These are phyloP conservation scores for Percopsis omiscomaycus DNA, from an alignment of 2,797 vertebrate species.

Conservation along the genomic window DNA sequence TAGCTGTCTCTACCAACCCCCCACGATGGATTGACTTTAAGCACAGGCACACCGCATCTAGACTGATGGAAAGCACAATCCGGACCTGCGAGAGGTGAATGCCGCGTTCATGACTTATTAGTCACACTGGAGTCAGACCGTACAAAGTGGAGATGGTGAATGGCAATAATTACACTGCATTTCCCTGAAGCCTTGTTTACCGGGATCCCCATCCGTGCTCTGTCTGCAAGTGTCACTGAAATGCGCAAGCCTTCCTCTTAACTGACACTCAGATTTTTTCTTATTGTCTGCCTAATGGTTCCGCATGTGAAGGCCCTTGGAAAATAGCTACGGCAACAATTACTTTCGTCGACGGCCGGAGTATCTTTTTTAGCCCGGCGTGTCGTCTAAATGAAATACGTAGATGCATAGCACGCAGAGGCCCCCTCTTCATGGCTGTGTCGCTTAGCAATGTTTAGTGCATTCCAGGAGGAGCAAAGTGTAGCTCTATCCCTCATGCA, in stretches of 20 bases:
- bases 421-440: slow-evolving; percentile 34
- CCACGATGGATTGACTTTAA: slow-evolving; percentile 60
- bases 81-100: slow-evolving; percentile 34
- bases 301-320: slow-evolving; percentile 19
- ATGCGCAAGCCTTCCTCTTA: background rate
- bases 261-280: slow-evolving; percentile 18
- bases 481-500: slow-evolving; percentile 58
- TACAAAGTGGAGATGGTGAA: slow-evolving; percentile 22
- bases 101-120: slow-evolving; percentile 42
- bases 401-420: slow-evolving; percentile 25
- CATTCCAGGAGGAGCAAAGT: slow-evolving; percentile 67
- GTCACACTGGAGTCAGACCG: slow-evolving; percentile 36
- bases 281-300: background rate
- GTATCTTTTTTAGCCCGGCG: background rate
- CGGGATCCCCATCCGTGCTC: slow-evolving; percentile 18
- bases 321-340: slow-evolving; percentile 1
- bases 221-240: slow-evolving; percentile 29
- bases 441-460: slow-evolving; percentile 24
- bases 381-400: slow-evolving; percentile 16
- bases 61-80: slow-evolving; percentile 44
- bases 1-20: slow-evolving; percentile 74
- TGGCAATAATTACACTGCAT: slow-evolving; percentile 21
- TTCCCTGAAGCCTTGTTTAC: slow-evolving; percentile 25
- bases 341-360: background rate
- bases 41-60: slow-evolving; percentile 48